Evolutionary conservation across 2,888 invertebrate species (phyloP), one percentile per base, ranked within the genome.

Genomic region (Phyto melanocephala): DNA sequence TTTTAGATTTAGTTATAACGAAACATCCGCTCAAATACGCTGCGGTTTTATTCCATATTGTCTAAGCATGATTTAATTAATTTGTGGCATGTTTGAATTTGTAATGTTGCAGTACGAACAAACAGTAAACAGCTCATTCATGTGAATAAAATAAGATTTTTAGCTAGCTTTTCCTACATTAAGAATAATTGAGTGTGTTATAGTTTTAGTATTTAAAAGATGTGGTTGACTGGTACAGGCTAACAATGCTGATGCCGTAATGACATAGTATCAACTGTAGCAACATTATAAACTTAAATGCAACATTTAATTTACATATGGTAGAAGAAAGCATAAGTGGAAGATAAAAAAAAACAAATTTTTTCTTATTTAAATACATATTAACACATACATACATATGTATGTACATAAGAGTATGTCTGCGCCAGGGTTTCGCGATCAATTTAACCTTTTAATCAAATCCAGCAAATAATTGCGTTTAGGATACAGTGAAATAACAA

Each of bases 21-120:
- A 75, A 82, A 79, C 82, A 82, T 82, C 82, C 82, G 82, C 75
- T 75, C n/a, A 71, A n/a, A 28, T n/a, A 10, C 6, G 24, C 33
- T 50, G 15, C 24, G 54, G 60, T 68, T 56, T 62, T 70, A 47
- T 58, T 67, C 37, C n/a, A 67, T 62, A 35, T 70, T 54, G 20
- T 47, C 70, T 71, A 15, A 58, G 47, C 24, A 54, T 63, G 52
- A 54, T 70, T 52, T 37, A 70, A 62, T 77, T 70, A 62, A 68
- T 62, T 77, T 54, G 70, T 62, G 45, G 65, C 54, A 56, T 65
- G 74, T 7, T 24, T 68, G 22, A 5, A 17, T 45, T 33, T 28
- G 8, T 37, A 20, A n/a, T 62, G 5, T 54, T 22, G 20, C 54
- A 17, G 0, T 28, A 37, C n/a, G n/a, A n/a, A n/a, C n/a, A n/a